Percentiles rank a stretch among this genome's conserved stretches.
Conservation (phyloP, 2,888 invertebrate species). For the Synergus umbraculus region DNA sequence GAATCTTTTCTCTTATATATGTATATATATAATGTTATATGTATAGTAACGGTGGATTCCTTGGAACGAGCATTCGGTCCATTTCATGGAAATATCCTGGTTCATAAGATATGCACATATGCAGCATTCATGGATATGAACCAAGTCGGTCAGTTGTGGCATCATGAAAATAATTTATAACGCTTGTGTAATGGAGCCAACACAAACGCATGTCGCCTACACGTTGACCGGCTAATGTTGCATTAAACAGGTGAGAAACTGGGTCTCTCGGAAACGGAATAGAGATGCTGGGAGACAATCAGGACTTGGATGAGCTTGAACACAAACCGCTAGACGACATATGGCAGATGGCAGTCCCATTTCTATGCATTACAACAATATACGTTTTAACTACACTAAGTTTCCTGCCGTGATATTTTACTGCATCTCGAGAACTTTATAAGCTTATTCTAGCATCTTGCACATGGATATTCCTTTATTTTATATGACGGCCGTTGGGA, state of each 20-base stretch:
- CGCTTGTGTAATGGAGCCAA: not conserved
- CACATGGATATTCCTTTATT: too few relatives aligned
- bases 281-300: constrained; percentile 19
- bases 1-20: not conserved
- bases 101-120: not conserved
- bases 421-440: not conserved
- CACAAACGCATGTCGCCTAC: not conserved
- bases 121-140: not conserved
- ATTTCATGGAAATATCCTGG: not conserved
- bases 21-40: not conserved
- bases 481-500: too few relatives aligned
- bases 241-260: constrained; percentile 45
- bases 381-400: not conserved
- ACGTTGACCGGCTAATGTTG: not conserved
- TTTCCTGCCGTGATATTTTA: not conserved
- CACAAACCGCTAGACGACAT: constrained; percentile 45
- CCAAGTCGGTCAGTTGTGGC: not conserved
- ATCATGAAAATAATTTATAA: not conserved
- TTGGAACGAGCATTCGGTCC: not conserved
- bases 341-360: constrained; percentile 45
- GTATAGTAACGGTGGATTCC: not conserved
- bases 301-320: constrained; percentile 1
- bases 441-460: not conserved
- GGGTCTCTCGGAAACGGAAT: constrained; percentile 42
- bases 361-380: constrained; percentile 43